These are phyloP conservation scores for Corydoras maculifer DNA, from an alignment of 2,113 vertebrate genomes.

Conservation along the genomic window DNA sequence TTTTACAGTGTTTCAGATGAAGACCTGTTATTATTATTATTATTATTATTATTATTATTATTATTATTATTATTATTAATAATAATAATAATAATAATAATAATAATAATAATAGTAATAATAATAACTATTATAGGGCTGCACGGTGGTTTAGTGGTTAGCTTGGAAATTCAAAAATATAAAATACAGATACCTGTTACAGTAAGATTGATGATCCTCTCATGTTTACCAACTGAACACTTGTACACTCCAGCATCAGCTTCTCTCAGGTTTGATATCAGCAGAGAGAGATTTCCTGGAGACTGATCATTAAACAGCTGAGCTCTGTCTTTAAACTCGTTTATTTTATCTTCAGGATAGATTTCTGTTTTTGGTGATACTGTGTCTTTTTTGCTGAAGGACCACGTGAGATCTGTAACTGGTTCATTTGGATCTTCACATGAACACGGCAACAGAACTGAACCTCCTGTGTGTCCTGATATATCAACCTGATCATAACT, in stretches of 20 bases:
- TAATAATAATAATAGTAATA: no score
- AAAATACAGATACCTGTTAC: not conserved
- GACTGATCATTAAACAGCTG: not conserved
- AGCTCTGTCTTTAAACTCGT: not conserved
- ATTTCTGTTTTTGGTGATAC: not conserved
- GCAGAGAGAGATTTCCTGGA: not conserved
- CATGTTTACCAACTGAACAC: not conserved
- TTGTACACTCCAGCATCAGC: not conserved
- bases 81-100: no score
- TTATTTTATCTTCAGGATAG: not conserved
- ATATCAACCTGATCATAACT: not conserved
- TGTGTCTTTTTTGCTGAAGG: accelerated
- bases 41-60: no score
- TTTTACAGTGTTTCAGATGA: no score
- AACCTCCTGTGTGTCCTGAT: not conserved
- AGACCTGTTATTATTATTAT: no score
- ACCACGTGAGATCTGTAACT: not conserved
- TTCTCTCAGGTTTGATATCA: not conserved
- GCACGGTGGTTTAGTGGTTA: no score
- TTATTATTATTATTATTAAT: no score
- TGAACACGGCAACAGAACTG: not conserved
- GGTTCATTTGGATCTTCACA: not conserved
- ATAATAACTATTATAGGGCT: no score
- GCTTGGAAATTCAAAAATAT: no score
- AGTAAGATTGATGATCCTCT: not conserved